Base-by-base conservation (phyloP, 2,888 invertebrate genomes). In the Coelinius sp. region DNA sequence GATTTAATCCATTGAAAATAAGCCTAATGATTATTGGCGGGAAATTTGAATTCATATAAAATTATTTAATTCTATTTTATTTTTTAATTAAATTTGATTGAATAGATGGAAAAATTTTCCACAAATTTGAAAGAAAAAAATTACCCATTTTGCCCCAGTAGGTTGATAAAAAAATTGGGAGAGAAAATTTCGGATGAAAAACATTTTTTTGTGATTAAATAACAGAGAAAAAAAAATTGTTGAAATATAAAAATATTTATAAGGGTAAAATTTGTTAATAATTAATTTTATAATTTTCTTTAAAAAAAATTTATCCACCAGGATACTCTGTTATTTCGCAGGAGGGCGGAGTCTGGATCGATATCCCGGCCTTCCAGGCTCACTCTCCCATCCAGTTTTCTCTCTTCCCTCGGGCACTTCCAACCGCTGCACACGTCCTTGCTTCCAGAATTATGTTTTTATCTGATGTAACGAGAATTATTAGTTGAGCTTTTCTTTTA, bases 341-440 rank as follows among this genome's bases (percentile, higher is more conserved):
- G 41, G 41, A 62, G 68, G 68, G 68, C 44, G 68, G 68, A 68
- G 68, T 68, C 68, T 25, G 27, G 62, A 59, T 68, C 68, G 68
- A 68, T 68, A 68, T 59, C 35, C 46, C 24, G 59, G 56, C 31
- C 59, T 41, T 17, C 44, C 27, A 25, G 31, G 27, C 41, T 59
- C 62, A 56, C n/a, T 27, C 59, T 56, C 56, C n/a, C n/a, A 14
- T 35, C 14, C 44, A 20, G 25, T 22, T 24, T 17, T 64, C 41
- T 64, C 41, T 25, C 44, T 24, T 49, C 66, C 14, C 66, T 46
- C 24, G 14, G 25, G 12, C 35, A 5, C 8, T 17, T 27, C 24
- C 27, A 17, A 7, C 24, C 31, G 59, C 25, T 35, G 59, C 35
- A 59, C 59, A 20, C 59, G 59, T 59, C 35, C 35, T 59, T 17